phyloP scores from a whole-genome alignment of 1,140 invertebrate species.

The Platorchestia sp. region DNA sequence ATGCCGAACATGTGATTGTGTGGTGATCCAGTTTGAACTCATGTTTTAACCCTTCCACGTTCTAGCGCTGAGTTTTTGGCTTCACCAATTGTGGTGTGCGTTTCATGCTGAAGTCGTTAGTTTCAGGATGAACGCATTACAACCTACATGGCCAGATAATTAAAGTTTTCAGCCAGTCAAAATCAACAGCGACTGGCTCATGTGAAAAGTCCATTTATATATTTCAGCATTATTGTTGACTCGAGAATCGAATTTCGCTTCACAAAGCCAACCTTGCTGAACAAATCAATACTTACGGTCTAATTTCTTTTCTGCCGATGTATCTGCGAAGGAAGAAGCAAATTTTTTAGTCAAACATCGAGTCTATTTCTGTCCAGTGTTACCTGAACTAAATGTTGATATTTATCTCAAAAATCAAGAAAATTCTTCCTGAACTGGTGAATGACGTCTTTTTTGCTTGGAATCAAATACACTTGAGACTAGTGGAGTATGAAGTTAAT shows the following conservation, averaged over 20 bases:
- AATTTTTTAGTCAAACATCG: not conserved
- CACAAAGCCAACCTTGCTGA: not conserved
- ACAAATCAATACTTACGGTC: not conserved
- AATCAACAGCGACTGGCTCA: not conserved
- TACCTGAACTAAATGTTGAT: not conserved
- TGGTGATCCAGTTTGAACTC: no score
- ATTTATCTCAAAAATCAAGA: not conserved
- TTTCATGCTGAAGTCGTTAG: no score
- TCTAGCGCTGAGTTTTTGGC: no score
- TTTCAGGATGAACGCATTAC: no score
- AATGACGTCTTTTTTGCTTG: no score
- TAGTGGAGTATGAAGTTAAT: no score
- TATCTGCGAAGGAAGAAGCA: not conserved
- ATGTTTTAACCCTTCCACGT: no score
- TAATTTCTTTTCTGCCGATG: conserved; percentile 13
- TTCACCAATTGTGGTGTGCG: no score
- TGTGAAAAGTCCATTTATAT: not conserved
- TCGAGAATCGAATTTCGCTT: not conserved
- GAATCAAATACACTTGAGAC: no score
- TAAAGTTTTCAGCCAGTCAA: not conserved
- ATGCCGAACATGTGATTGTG: no score
- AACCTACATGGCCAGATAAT: no score
- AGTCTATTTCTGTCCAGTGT: not conserved
- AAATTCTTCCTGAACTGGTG: no score
- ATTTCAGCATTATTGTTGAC: not conserved